phyloP scores from a whole-genome alignment of 2,113 vertebrate genomes.

The Paramormyrops kingsleyae region DNA sequence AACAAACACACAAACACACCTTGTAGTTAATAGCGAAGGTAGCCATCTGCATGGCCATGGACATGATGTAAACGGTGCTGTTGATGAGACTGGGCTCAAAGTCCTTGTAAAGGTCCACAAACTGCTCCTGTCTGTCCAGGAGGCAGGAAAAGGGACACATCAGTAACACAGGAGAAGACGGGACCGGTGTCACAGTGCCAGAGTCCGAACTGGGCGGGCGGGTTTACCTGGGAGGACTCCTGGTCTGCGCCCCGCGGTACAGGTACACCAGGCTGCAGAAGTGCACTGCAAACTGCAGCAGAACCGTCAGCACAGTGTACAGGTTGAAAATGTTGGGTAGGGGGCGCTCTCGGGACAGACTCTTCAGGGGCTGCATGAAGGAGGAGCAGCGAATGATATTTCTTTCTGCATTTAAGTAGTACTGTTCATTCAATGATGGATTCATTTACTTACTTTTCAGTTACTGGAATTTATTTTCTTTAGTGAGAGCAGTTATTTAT shows the following conservation, averaged over 20 bases:
- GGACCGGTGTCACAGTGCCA: not conserved
- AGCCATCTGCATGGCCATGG: conserved; percentile 97
- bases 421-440: not conserved
- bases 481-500: not conserved
- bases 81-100: conserved; percentile 94
- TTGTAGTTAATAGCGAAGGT: conserved; percentile 98
- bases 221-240: conserved; percentile 70
- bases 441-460: not conserved
- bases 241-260: conserved; percentile 76
- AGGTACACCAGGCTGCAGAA: conserved; percentile 87
- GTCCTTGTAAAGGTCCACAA: conserved; percentile 89
- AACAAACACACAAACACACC: conserved; percentile 50
- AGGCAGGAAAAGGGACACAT: not conserved
- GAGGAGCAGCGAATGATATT: not conserved
- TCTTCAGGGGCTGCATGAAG: conserved; percentile 78
- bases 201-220: not conserved
- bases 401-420: not conserved
- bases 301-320: conserved; percentile 88
- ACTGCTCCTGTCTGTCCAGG: conserved; percentile 67
- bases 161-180: not conserved
- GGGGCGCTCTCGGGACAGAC: conserved; percentile 82
- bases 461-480: not conserved
- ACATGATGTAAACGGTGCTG: conserved; percentile 97
- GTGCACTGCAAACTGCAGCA: conserved; percentile 89
- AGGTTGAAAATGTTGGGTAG: conserved; percentile 96